phyloP scores from a whole-genome alignment of 2,113 vertebrate species.

The Cairina moschata region DNA sequence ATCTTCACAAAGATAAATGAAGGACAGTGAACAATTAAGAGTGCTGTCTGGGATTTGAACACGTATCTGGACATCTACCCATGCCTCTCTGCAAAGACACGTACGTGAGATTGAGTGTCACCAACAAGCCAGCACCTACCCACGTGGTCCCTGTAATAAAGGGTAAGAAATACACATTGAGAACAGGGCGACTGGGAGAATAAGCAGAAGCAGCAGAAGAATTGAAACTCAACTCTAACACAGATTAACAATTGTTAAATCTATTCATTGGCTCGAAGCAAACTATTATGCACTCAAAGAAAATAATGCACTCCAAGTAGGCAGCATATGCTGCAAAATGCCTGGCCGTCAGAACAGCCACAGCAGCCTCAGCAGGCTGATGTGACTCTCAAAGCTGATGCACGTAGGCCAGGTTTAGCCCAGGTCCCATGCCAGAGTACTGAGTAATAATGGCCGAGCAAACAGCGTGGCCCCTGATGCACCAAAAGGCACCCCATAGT shows the following conservation, averaged over 20 bases:
- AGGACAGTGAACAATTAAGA: not conserved
- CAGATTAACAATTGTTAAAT: not conserved
- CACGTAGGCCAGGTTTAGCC: fast-evolving
- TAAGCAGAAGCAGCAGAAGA: not conserved
- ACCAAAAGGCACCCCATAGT: not conserved
- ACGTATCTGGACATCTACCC: not conserved
- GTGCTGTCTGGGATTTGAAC: not conserved
- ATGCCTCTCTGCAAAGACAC: not conserved
- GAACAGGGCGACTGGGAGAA: not conserved
- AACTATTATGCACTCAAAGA: not conserved
- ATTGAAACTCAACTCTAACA: not conserved
- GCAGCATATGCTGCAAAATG: not conserved
- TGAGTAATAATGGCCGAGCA: not conserved
- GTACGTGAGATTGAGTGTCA: not conserved
- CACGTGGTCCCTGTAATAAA: not conserved
- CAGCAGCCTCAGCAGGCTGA: not conserved
- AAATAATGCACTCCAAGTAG: not conserved
- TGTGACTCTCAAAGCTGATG: not conserved
- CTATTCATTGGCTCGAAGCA: not conserved
- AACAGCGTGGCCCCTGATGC: not conserved
- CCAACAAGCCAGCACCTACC: not conserved
- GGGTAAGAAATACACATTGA: not conserved
- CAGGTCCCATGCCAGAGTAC: fast-evolving
- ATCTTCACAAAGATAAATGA: not conserved
- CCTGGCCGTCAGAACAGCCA: not conserved